Conservation (phyloP, 2,888 invertebrate genomes). For the Pyrocoelia pectoralis region DNA sequence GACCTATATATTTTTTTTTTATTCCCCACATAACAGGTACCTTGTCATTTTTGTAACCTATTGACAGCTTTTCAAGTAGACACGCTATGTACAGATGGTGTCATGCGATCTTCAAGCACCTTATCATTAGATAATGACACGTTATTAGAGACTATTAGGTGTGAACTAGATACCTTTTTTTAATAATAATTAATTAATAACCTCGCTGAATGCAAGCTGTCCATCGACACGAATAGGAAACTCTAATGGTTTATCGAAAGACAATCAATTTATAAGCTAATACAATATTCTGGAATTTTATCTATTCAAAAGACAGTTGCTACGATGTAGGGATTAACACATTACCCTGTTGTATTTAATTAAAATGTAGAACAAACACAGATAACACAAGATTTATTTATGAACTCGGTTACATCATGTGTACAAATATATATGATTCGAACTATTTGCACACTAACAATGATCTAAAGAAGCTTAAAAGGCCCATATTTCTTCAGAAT, state of each 20-base stretch:
- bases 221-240: background rate
- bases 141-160: slow-evolving; percentile 27
- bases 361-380: too few relatives aligned
- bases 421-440: too few relatives aligned
- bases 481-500: too few relatives aligned
- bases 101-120: slow-evolving; percentile 34
- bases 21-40: slow-evolving; percentile 22
- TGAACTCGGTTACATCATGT: too few relatives aligned
- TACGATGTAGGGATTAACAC: too few relatives aligned
- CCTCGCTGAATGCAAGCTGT: slow-evolving; percentile 4
- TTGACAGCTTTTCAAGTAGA: slow-evolving; percentile 26
- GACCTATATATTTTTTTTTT: slow-evolving; percentile 25
- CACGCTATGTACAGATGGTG: slow-evolving; percentile 35
- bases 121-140: slow-evolving; percentile 34
- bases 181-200: slow-evolving; percentile 2
- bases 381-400: too few relatives aligned
- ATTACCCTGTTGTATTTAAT: too few relatives aligned
- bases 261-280: too few relatives aligned
- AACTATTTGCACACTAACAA: too few relatives aligned
- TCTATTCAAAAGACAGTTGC: too few relatives aligned
- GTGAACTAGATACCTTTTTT: slow-evolving; percentile 22
- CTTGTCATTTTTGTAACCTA: slow-evolving; percentile 27
- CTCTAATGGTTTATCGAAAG: background rate
- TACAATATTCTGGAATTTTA: too few relatives aligned
- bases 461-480: too few relatives aligned